Percentiles rank a stretch among this genome's conserved stretches.
Conservation (phyloP, 2,888 invertebrate species). For the Leptothorax acervorum region DNA sequence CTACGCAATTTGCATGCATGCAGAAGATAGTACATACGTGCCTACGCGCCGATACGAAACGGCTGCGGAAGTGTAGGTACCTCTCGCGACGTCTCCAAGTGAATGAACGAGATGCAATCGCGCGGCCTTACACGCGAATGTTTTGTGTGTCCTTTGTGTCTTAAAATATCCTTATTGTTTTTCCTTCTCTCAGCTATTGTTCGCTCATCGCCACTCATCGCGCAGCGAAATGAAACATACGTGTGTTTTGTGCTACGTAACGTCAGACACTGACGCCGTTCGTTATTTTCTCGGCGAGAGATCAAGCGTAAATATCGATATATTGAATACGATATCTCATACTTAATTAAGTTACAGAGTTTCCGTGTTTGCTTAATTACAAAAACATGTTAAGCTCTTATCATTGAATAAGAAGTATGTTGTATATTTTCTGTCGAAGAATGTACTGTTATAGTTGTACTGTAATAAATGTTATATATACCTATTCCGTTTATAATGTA, state of each 20-base stretch:
- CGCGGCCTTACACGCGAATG: background rate
- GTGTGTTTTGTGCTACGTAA: background rate
- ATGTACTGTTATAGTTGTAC: background rate
- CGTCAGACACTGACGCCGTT: background rate
- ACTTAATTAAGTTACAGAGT: background rate
- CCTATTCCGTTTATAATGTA: background rate
- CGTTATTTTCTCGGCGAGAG: background rate
- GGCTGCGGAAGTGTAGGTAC: background rate
- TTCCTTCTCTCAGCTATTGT: background rate
- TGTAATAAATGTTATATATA: background rate
- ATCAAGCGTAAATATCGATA: background rate
- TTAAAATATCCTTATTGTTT: conserved; percentile 19
- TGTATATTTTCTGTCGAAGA: background rate
- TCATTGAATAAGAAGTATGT: background rate
- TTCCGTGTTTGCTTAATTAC: background rate
- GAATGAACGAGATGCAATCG: conserved; percentile 41
- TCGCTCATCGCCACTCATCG: too few relatives aligned
- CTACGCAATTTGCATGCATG: conserved; percentile 21
- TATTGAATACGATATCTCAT: background rate
- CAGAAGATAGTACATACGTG: background rate
- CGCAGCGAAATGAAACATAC: background rate
- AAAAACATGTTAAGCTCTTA: background rate
- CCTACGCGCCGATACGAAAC: conserved; percentile 8
- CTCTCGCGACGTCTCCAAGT: conserved; percentile 3
- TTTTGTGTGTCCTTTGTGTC: conserved; percentile 14